Base-by-base conservation (phyloP, 1,140 invertebrate genomes). In the Ceratina australensis region DNA sequence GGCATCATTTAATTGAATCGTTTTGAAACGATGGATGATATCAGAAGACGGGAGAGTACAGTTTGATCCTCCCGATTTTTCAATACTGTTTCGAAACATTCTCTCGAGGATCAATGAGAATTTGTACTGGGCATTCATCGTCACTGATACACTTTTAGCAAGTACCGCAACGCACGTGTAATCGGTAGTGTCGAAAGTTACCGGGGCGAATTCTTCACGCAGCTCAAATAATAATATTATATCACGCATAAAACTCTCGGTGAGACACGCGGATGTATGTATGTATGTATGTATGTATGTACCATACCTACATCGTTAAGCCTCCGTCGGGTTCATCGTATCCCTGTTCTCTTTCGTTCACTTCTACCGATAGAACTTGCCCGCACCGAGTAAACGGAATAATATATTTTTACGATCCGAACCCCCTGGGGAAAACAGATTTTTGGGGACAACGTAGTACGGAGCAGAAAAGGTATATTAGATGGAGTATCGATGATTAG, bases 281-380 rank as follows among this genome's bases (percentile, higher is more conserved):
- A 72, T n/a, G n/a, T 22, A 42, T 50, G n/a, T n/a, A n/a, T n/a
- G n/a, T n/a, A n/a, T n/a, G n/a, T 49, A 13, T 49, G 18, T 66
- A 66, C 61, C 42, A 24, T 63, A 63, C 59, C 18, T 56, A 42
- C 33, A 7, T 10, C 16, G 8, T 61, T 61, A 20, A 73, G 16
- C 72, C 20, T 56, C 72, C 61, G 54, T 65, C 61, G 50, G 60
- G 20, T 73, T 33, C 61, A 54, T 16, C 42, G 72, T 73, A 22
- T 47, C 28, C 24, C 42, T n/a, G 47, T n/a, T 28, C 18, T 16
- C 22, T 20, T 52, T 15, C 7, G 4, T 68, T 68, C 10, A 54
- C 5, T 2, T 0, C 0, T 54, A 54, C 26, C 61, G n/a, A 47
- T 47, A 20, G 15, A 16, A 13, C n/a, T 56, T 56, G 12, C 15